Evolutionary conservation across 2,797 vertebrate genomes (phyloP).

Genomic region (Enteromius argenteus): DNA sequence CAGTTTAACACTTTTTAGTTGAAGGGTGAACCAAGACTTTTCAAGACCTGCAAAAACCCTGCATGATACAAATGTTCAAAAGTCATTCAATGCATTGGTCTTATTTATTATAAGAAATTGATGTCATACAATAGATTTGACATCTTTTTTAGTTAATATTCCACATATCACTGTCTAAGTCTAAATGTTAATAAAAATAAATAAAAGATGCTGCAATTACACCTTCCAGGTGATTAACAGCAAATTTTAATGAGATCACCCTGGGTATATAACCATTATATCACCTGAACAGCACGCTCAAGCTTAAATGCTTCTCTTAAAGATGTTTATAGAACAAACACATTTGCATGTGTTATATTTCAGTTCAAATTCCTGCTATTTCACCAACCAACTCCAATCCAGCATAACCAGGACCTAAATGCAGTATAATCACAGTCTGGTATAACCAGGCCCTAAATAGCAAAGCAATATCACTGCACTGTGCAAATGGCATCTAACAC

Average conservation of each 20-base stretch:
- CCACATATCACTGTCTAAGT: neutral
- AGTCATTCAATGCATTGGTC: neutral
- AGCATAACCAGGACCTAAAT: neutral
- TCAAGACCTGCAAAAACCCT: neutral
- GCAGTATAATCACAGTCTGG: neutral
- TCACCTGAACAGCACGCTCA: neutral
- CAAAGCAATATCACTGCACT: neutral
- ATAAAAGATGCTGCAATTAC: neutral
- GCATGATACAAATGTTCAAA: neutral
- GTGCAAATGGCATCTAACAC: neutral
- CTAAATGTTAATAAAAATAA: neutral
- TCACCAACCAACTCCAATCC: neutral
- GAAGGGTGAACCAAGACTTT: neutral
- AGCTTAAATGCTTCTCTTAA: neutral
- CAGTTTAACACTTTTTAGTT: no score
- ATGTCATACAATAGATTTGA: neutral
- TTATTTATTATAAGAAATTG: neutral
- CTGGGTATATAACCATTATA: neutral
- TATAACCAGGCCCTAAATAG: neutral
- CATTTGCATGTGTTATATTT: neutral
- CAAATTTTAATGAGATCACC: neutral
- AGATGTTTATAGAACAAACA: neutral
- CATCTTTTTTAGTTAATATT: neutral
- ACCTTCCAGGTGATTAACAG: neutral
- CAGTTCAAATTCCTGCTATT: neutral